Base-by-base conservation (phyloP, 2,888 invertebrate species). In the Hydropsyche betteni region DNA sequence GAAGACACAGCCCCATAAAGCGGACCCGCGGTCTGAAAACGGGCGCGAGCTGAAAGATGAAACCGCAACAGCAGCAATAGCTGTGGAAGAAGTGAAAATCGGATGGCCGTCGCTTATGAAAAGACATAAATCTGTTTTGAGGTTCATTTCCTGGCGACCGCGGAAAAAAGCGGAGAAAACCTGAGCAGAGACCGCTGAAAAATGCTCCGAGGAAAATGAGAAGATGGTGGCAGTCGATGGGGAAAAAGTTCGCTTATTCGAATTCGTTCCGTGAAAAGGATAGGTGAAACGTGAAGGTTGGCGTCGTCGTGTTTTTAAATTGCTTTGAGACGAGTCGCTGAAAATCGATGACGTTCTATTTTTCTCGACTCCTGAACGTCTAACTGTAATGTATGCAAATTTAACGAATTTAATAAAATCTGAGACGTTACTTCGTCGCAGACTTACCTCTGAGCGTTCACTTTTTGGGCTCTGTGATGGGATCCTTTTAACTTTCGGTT, bases 41-140 rank as follows among this genome's bases (percentile, higher is more conserved):
- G 69, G 52, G 53, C 34, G 68, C 36, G 14, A 51, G 51, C 68
- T 14, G 71, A 24, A 33, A 55, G 68, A 44, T 36, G 36, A 50
- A 50, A 50, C 50, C n/a, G 34, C 68, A 58, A 58, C 58, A 24
- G 58, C 58, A 14, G 14, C 58, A 58, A 14, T 16, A 58, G 58
- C 16, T 14, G 14, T 24, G 58, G 58, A 14, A 58, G 24, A 24
- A 33, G 58, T 33, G 58, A 58, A 58, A 33, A 16, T 24, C 58
- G 58, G 33, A 1, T 12, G 33, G 7, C 50, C 70, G 44, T 70
- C 69, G 74, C 76, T 76, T 76, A 76, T 76, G 76, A 76, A 76
- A 76, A 76, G 74, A 61, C 74, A 76, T 76, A 76, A 76, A 76
- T 76, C 76, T 76, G 74, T 74, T 76, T 76, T 76, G 74, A 74